A percentile compares a stretch with the other conserved stretches of the same genome.
phyloP scores from a whole-genome alignment of 53 echinoderm and acorn worm species.

The Stichopus horrens region DNA sequence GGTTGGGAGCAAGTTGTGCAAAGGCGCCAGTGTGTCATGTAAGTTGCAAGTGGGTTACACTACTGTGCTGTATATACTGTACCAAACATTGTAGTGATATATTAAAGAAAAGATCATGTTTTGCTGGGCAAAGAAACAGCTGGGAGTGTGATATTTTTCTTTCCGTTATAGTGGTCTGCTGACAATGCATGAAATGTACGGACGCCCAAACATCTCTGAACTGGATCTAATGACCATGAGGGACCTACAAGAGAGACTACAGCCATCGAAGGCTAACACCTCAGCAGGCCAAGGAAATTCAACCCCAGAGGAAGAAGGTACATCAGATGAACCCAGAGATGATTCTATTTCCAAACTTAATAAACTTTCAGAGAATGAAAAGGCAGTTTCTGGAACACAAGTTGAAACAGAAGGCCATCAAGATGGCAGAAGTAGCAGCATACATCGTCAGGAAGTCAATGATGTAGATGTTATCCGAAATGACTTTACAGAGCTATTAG shows the following conservation, averaged over 20 bases:
- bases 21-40: no score
- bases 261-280: not conserved
- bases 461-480: not conserved
- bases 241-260: not conserved
- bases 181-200: not conserved
- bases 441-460: not conserved
- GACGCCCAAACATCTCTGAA: not conserved
- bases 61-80: no score
- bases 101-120: no score
- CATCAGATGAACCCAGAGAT: not conserved
- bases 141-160: not conserved
- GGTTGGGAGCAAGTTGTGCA: no score
- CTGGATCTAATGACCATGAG: not conserved
- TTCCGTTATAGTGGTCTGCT: not conserved
- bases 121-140: no score
- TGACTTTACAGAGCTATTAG: not conserved
- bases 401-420: not conserved
- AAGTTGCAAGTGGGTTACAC: no score
- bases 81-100: no score
- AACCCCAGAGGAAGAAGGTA: not conserved
- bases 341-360: not conserved
- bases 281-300: not conserved
- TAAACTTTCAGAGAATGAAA: not conserved
- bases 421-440: not conserved
- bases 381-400: not conserved